A percentile compares a stretch with the other conserved stretches of the same genome.
These are phyloP conservation scores for Conus ventricosus DNA, from an alignment of 1,140 invertebrate species.

Conservation along the genomic window DNA sequence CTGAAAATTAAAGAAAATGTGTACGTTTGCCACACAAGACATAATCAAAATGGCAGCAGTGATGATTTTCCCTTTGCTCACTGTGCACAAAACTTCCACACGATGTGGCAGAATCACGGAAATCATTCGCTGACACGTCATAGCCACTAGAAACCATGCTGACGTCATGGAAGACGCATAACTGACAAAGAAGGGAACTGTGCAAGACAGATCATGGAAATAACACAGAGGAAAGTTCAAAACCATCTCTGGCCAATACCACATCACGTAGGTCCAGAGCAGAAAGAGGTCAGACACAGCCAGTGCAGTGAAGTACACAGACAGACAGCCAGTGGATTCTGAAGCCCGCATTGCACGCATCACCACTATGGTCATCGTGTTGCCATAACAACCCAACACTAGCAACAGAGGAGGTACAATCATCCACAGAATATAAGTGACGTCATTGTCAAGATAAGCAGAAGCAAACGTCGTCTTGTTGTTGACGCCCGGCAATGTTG, in stretches of 20 bases:
- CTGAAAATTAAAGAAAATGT: neutral
- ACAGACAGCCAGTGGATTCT: neutral
- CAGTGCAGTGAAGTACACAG: slow-evolving; percentile 6
- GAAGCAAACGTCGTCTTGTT: too few species aligned
- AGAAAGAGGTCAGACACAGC: slow-evolving; percentile 14
- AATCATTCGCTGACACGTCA: slow-evolving; percentile 17
- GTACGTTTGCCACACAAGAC: neutral
- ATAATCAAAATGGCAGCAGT: neutral
- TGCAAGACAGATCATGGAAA: neutral
- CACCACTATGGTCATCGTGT: slow-evolving; percentile 15
- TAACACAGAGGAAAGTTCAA: neutral
- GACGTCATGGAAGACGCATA: neutral
- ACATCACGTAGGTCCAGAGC: neutral
- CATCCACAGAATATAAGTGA: neutral
- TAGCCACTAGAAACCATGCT: neutral
- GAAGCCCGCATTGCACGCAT: neutral
- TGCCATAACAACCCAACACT: neutral
- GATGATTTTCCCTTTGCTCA: neutral
- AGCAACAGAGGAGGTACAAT: neutral
- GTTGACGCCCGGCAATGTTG: too few species aligned
- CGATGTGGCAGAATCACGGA: neutral
- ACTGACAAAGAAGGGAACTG: neutral
- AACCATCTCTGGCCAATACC: neutral
- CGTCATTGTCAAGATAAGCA: neutral
- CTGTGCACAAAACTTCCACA: neutral